phyloP scores from a whole-genome alignment of 2,113 vertebrate genomes.

The Gopherus evgoodei region DNA sequence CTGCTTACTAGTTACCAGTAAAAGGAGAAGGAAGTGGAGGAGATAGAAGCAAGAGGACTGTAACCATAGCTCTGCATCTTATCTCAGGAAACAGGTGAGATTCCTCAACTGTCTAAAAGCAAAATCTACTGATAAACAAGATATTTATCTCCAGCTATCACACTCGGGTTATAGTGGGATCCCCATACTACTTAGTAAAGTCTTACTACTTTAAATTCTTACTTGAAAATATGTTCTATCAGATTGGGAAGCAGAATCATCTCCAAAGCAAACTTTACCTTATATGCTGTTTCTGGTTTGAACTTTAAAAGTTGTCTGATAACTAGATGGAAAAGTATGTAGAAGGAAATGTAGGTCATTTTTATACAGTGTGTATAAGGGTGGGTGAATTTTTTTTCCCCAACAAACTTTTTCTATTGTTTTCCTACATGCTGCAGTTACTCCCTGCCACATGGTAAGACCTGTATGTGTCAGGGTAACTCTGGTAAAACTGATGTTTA shows the following conservation, averaged over 20 bases:
- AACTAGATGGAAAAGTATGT: neutral
- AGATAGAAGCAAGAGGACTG: neutral
- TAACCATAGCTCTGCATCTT: neutral
- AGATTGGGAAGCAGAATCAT: neutral
- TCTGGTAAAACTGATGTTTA: neutral
- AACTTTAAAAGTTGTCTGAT: neutral
- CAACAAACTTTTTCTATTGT: neutral
- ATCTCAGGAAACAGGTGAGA: neutral
- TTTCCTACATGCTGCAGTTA: neutral
- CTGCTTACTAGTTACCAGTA: neutral
- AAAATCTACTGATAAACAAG: neutral
- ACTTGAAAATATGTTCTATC: neutral
- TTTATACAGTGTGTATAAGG: neutral
- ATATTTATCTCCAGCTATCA: neutral
- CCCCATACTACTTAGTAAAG: neutral
- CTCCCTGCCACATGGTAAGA: rapidly evolving
- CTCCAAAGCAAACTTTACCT: neutral
- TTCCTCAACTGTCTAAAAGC: neutral
- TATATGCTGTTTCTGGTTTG: neutral
- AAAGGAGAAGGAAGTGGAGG: neutral
- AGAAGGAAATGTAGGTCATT: neutral
- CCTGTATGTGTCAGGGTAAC: neutral
- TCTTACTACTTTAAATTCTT: neutral
- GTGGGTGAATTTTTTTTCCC: neutral
- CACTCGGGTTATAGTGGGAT: neutral